These are phyloP conservation scores for Gambusia holbrooki DNA, from an alignment of 2,113 vertebrate species.

Conservation along the genomic window DNA sequence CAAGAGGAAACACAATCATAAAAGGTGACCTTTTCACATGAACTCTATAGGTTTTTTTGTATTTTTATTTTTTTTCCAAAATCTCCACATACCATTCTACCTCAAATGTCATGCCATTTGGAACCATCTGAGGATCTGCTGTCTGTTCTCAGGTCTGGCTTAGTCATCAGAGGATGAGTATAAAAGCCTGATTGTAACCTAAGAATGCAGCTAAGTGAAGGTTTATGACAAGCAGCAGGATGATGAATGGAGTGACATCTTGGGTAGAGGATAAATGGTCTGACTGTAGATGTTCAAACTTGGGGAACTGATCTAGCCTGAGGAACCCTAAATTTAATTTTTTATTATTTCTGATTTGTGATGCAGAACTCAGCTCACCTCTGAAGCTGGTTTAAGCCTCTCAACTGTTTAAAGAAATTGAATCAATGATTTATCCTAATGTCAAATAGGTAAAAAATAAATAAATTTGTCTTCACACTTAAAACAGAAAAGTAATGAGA, in stretches of 20 bases:
- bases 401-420: neutral
- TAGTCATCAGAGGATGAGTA: conserved; percentile 66
- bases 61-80: conserved; percentile 7
- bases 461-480: neutral
- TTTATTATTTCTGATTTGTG: neutral
- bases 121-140: conserved; percentile 48
- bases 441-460: conserved; percentile 11
- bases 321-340: conserved; percentile 15
- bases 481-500: conserved; percentile 18
- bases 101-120: conserved; percentile 31
- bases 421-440: neutral
- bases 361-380: conserved; percentile 14
- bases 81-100: conserved; percentile 25
- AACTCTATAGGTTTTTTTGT: conserved; percentile 11
- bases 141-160: conserved; percentile 65
- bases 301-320: conserved; percentile 39
- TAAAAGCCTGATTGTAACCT: conserved; percentile 71
- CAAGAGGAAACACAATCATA: conserved; percentile 16
- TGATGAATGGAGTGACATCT: conserved; percentile 77
- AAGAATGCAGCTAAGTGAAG: conserved; percentile 56
- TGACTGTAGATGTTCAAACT: conserved; percentile 53
- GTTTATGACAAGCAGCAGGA: conserved; percentile 49
- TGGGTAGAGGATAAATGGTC: conserved; percentile 51
- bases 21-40: conserved; percentile 3
- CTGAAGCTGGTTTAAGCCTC: neutral